Base-by-base conservation (phyloP, 2,113 vertebrate species). In the Syrrhaptes paradoxus region DNA sequence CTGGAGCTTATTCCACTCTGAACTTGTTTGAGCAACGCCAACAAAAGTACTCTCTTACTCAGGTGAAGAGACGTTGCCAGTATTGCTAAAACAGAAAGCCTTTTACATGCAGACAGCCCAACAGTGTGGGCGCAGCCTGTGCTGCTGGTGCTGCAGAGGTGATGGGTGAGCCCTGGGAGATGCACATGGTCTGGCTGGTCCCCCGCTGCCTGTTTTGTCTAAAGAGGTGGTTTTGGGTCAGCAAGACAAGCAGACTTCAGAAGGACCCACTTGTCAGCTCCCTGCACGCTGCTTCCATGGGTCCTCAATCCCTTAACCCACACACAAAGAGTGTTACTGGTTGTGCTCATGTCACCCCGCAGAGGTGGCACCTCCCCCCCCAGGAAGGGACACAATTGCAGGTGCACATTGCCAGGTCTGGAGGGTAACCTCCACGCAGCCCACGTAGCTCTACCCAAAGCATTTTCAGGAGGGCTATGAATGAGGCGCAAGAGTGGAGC, bases 181-280 rank as follows among this genome's bases (percentile, higher is more conserved):
- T 10, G 9, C 8, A 14, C 31, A 9, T 16, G 19, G 6, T 25
- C 48, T 2, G 0, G 0, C 7, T 1, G 0, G 9, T 51, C 5
- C 43, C 31, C 5, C 17, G 4, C 18, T 11, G 9, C 22, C 12
- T 38, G 5, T 18, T 79, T 57, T 77, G 49, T 41, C 26, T 63
- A 9, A 67, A 73, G 28, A 59, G 5, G 26, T n/a, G 14, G 7
- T 43, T 71, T 78, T 48, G 71, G 21, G 31, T 12, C 66, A 90
- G 21, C 0, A 2, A 74, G 61, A 52, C 20, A 11, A 48, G 19
- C 13, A 45, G 16, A 11, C 7, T 84, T 86, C 67, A 34, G 76
- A 71, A 71, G 15, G 22, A 81, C n/a, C 51, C 55, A 12, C 28
- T 68, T 25, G 3, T 17, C 31, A 88, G 17, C 11, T 62, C 17